These are phyloP conservation scores for Brenthis daphne DNA, from an alignment of 2,888 invertebrate genomes.

Conservation along the genomic window DNA sequence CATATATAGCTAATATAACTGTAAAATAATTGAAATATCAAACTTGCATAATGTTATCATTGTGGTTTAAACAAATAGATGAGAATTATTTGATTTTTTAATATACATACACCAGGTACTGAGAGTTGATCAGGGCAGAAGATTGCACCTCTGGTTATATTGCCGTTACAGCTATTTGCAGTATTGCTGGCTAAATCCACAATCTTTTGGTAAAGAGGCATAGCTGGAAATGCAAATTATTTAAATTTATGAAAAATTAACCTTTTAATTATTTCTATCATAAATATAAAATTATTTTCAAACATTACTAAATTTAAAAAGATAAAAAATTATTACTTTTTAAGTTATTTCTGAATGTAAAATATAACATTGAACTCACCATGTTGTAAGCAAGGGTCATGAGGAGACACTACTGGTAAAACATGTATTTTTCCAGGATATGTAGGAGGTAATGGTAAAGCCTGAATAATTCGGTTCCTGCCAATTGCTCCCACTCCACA, in stretches of 20 bases:
- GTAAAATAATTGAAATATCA: background rate
- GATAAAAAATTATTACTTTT: too few relatives aligned
- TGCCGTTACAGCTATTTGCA: constrained; percentile 59
- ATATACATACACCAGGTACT: constrained; percentile 62
- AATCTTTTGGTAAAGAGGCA: constrained; percentile 90
- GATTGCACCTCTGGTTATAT: constrained; percentile 63
- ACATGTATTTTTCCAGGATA: constrained; percentile 92
- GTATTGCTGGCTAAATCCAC: constrained; percentile 86
- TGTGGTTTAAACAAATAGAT: too few relatives aligned
- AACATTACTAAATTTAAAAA: background rate
- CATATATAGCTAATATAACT: too few relatives aligned
- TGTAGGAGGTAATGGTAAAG: constrained; percentile 88
- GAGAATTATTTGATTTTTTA: background rate
- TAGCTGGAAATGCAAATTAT: constrained; percentile 65
- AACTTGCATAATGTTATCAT: too few relatives aligned
- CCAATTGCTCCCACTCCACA: constrained; percentile 70
- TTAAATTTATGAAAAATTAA: background rate
- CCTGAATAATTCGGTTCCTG: constrained; percentile 65
- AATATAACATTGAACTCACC: constrained; percentile 48
- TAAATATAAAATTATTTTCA: too few relatives aligned
- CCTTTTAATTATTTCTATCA: too few relatives aligned
- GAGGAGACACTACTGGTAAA: constrained; percentile 85
- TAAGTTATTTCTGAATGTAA: background rate
- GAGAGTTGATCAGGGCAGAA: constrained; percentile 74
- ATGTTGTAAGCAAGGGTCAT: constrained; percentile 81